Evolutionary conservation across 2,888 invertebrate species (phyloP), one percentile per base, ranked within the genome.

Genomic region (Drosophila demipolita): DNA sequence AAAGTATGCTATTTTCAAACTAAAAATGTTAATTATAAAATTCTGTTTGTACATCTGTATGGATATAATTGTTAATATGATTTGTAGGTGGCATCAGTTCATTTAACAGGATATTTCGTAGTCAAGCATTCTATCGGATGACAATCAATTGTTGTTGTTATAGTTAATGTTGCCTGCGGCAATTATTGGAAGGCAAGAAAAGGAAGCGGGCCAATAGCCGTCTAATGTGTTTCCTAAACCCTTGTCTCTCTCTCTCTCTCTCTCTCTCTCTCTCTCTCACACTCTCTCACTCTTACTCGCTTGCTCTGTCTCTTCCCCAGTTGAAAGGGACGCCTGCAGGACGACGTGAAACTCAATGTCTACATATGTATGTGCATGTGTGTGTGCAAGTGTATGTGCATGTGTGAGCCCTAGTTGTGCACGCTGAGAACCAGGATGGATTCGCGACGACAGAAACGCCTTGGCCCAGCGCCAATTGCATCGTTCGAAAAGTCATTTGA

Each of bases 391-490:
- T 61, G 35, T 62, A 38, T 57, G 33, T 59, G 20, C 42, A 15
- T 55, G 77, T 53, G 60, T 35, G 59, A 78, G 68, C 32, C 50
- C 64, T 65, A 80, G 68, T 72, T 78, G 71, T 67, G 60, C 63
- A 53, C 58, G 20, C 73, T 67, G 73, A 82, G 70, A 76, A 50
- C 50, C 65, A 63, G 65, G 55, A 92, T 92, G 92, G 93, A 93
- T 90, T 78, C 84, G 52, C 90, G 91, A 68, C 93, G 93, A 83
- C 96, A 96, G 94, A 95, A 96, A 94, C 96, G 97, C 93, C 96
- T 97, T 94, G 98, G 98, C 92, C 97, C 97, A 92, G 98, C 98
- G 91, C 98, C 98, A 92, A 97, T 98, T 94, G 98, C 98, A 93
- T 98, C 98, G 91, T 97, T 98, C 94, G 98, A 98, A 95, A 93